Evolutionary conservation across 2,888 invertebrate species (phyloP), one percentile per base, ranked within the genome.

Genomic region (Archips xylosteana): DNA sequence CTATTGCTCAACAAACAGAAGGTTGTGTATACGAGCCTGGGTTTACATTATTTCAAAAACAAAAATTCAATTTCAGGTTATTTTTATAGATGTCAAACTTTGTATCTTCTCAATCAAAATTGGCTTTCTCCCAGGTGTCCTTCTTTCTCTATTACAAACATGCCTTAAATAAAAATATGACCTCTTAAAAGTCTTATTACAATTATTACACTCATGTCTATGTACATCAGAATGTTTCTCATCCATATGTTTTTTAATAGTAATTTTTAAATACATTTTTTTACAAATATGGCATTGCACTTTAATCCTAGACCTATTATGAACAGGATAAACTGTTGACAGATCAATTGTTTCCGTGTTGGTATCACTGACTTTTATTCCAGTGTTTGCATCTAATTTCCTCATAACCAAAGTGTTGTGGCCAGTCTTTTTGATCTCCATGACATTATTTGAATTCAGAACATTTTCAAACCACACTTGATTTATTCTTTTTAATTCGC

Each of bases 381-480:
- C 69, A 0, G 80, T 79, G 0, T 81, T 78, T 0, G 81, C 77
- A 0, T 83, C 76, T 0, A 84, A 61, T 74, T 81, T 84, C 6
- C 82, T 79, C 78, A 92, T 81, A 0, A 89, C 64, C 0, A 90
- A 68, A 0, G 77, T 76, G 15, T 87, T 91, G 0, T 76, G 75
- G 0, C 82, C 81, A 0, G 82, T 80, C 69, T 90, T 91, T n/a
- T 78, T 87, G 0, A 92, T 89, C 78, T 91, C 84, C 0, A 90
- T 80, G 0, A 90, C 71, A 0, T 76, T 77, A 2, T 87, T 76
- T 0, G 87, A 78, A 64, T 91, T 89, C 0, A 78, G 61, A 0
- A 90, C 91, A 8, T 81, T 86, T 63, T 92, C 92, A 1, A 85
- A 85, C 90, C 92, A 92, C 0, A 87, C 84, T 69, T 90, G 84